phyloP scores from a whole-genome alignment of 2,113 vertebrate species.

The Lathamus discolor region DNA sequence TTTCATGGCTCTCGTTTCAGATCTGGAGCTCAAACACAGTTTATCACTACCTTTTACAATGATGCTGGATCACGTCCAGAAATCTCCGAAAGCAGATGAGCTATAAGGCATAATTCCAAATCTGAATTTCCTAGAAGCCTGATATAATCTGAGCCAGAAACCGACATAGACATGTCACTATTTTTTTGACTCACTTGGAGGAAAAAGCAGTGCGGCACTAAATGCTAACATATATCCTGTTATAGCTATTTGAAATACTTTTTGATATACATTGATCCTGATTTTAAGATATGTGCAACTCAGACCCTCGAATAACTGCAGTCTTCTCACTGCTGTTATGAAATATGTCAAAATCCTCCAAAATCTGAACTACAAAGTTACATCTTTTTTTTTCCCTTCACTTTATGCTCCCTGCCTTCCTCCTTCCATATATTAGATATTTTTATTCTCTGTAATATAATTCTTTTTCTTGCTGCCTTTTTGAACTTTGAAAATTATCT shows the following conservation, averaged over 20 bases:
- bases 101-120: not conserved
- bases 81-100: not conserved
- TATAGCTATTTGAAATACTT: not conserved
- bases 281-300: not conserved
- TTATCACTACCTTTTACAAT: not conserved
- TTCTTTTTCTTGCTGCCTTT: not conserved
- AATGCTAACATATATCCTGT: not conserved
- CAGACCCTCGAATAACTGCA: not conserved
- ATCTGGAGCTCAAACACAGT: not conserved
- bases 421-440: not conserved
- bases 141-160: not conserved
- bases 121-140: not conserved
- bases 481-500: not conserved
- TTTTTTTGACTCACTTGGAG: not conserved
- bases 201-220: not conserved
- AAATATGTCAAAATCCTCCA: not conserved
- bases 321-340: not conserved
- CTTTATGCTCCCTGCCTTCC: not conserved
- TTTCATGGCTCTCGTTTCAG: not conserved
- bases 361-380: not conserved
- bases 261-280: not conserved
- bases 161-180: not conserved
- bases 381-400: not conserved
- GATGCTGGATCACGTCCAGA: not conserved
- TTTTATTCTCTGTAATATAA: not conserved